Base-by-base conservation (phyloP, 1,140 invertebrate species). In the Drosophila ananassae region DNA sequence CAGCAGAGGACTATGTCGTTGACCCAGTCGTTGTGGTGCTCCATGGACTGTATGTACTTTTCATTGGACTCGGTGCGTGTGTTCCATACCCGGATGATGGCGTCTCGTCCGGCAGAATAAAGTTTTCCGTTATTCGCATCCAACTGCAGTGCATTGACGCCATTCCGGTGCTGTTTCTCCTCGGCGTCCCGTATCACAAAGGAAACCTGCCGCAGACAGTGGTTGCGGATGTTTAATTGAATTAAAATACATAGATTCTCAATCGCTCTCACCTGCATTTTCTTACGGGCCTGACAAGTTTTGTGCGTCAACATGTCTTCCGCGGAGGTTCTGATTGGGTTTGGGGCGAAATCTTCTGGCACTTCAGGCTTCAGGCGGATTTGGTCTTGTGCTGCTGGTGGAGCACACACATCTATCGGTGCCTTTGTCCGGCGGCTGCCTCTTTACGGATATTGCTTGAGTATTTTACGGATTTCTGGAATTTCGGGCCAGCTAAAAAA, bases 21-120 rank as follows among this genome's bases (percentile, higher is more conserved):
- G 10, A 99, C 98, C 99, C 99, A 99, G 92, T 99, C 99, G 13
- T 98, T 99, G 90, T 99, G 99, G 93, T 99, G 98, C 91, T 98
- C 97, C 96, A 98, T 97, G 2, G 98, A 98, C 84, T 98, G 97
- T 41, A 98, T 95, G 92, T 98, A 99, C 47, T 96, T 95, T 79
- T 98, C 97, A 82, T 93, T 94, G 48, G 82, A 89, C 84, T 96
- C 94, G 54, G 93, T 93, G 77, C 93, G 94, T 21, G 95, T 95
- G 90, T 99, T 98, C 98, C 98, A 99, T 91, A 99, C 98, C 57
- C 99, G 94, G 83, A 99, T 99, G 74, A 99, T 99, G 46, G 98
- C 98, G 93, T 99, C 99, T 69, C 98, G 94, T n/a, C 91, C 91
- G 63, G 98, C 99, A 1, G 98, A 98, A 93, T 99, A 99, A 17